These are phyloP conservation scores for Dryobotodes eremita DNA, from an alignment of 2,888 invertebrate genomes.

Conservation along the genomic window DNA sequence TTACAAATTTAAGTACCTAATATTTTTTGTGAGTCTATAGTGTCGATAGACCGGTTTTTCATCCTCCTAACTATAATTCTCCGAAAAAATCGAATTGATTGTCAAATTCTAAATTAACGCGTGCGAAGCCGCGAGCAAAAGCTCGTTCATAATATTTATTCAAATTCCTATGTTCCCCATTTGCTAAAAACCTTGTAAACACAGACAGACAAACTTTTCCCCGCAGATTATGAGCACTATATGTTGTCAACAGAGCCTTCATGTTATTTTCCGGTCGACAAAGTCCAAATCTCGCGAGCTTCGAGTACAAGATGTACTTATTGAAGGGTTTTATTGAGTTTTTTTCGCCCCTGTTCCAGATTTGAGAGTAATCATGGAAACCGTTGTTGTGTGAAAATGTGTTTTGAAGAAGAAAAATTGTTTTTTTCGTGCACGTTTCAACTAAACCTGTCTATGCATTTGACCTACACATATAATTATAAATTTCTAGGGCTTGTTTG, in stretches of 20 bases:
- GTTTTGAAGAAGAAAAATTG: neutral
- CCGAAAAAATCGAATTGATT: too few relatives aligned
- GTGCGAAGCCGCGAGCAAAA: too few relatives aligned
- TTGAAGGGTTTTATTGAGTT: slow-evolving; percentile 38
- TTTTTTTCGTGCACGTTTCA: neutral
- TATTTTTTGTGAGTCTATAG: too few relatives aligned
- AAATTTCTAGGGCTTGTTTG: too few relatives aligned
- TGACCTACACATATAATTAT: neutral
- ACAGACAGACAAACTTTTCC: slow-evolving; percentile 22
- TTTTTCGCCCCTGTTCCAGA: slow-evolving; percentile 25
- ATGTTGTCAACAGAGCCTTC: slow-evolving; percentile 42
- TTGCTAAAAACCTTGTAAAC: neutral
- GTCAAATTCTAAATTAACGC: too few relatives aligned
- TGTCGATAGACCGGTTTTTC: too few relatives aligned
- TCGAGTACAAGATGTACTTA: slow-evolving; percentile 29
- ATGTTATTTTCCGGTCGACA: slow-evolving; percentile 54
- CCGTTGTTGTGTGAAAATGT: slow-evolving; percentile 30
- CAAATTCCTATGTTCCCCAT: neutral
- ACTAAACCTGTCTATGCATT: neutral
- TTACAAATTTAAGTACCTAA: too few relatives aligned
- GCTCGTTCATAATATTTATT: neutral
- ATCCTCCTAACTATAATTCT: too few relatives aligned
- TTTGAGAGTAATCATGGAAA: slow-evolving; percentile 42
- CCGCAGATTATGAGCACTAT: slow-evolving; percentile 19
- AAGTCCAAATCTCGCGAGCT: slow-evolving; percentile 7